These are phyloP conservation scores for Montipora cactus DNA, from an alignment of 64 coral and sea anemone genomes.

Conservation along the genomic window DNA sequence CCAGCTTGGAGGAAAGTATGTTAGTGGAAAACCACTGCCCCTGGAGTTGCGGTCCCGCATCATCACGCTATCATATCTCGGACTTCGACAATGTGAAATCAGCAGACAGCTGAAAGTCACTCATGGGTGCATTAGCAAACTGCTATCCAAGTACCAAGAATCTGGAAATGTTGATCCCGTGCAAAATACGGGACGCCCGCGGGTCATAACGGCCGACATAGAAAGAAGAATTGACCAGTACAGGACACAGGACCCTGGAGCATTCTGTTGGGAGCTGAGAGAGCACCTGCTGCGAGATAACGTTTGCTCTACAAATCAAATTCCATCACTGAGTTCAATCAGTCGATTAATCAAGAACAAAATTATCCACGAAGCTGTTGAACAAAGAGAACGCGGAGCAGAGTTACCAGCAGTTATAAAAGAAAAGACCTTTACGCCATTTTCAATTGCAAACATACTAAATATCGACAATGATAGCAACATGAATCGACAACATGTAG, in stretches of 20 bases:
- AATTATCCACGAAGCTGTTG: conserved; percentile 43
- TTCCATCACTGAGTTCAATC: conserved; percentile 59
- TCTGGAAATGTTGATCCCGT: conserved; percentile 78
- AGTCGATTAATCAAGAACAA: conserved; percentile 62
- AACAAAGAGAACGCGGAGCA: not conserved
- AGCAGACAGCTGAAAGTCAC: conserved; percentile 84
- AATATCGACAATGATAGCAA: conserved; percentile 14
- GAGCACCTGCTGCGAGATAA: conserved; percentile 47
- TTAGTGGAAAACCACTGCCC: conserved; percentile 88
- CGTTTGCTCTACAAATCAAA: conserved; percentile 11
- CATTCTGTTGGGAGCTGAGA: conserved; percentile 71
- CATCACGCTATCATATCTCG: conserved; percentile 77
- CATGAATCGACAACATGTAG: not conserved
- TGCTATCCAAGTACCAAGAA: conserved; percentile 85
- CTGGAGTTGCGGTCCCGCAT: conserved; percentile 63
- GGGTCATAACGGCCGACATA: conserved; percentile 60
- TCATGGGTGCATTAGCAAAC: conserved; percentile 89
- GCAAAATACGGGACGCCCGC: conserved; percentile 46
- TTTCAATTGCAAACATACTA: conserved; percentile 35
- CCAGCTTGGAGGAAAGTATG: conserved; percentile 83
- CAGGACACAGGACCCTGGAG: conserved; percentile 46
- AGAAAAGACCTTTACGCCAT: not conserved
- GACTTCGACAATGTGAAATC: conserved; percentile 87
- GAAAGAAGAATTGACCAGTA: conserved; percentile 75
- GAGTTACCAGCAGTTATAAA: not conserved